Evolutionary conservation across 1,140 invertebrate genomes (phyloP), one percentile per base, ranked within the genome.

Genomic region (Meloidogyne chitwoodi): DNA sequence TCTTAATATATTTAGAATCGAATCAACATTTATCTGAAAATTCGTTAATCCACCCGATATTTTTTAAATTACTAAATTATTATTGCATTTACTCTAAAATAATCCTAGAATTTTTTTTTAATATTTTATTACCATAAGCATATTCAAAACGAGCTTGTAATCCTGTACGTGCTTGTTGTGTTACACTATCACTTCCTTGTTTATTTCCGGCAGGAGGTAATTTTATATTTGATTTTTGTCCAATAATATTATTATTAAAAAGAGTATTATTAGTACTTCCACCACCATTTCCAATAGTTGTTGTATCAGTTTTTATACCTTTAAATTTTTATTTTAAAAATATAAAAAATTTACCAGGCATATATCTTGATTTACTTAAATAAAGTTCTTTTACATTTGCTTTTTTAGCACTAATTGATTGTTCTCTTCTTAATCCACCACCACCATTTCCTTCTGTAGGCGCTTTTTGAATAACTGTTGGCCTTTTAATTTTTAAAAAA

Each of bases 361-460:
- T 89, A 83, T 93, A 93, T 86, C 92, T 88, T 67, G 92, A 90
- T 81, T 92, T 91, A 62, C 89, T 90, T 56, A 92, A 82, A 85
- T 93, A 93, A 83, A 92, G 91, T 79, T 92, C 91, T 80, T 92
- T 92, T 0, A 91, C 91, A 78, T 84, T 80, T 44, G 48, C 26
- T 24, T 83, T 79, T 67, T 88, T 85, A n/a, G 80, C 81, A 61
- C 81, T 83, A n/a, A 75, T 48, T n/a, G 56, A 65, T 26, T 56
- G n/a, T 68, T 31, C 26, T 76, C 81, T 44, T 19, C 84, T 76
- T 44, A 85, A 84, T 65, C 86, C 85, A 72, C 83, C 83, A 81
- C 83, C 74, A 27, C 14, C 26, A 22, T n/a, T 76, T 24, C 48
- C 56, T 29, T 22, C 62, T 38, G 14, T 26, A 61, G 26, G 19